These are phyloP conservation scores for Cliona cf. orientalis DNA, from an alignment of 37 sponge, comb jelly and placozoan genomes.

Conservation along the genomic window DNA sequence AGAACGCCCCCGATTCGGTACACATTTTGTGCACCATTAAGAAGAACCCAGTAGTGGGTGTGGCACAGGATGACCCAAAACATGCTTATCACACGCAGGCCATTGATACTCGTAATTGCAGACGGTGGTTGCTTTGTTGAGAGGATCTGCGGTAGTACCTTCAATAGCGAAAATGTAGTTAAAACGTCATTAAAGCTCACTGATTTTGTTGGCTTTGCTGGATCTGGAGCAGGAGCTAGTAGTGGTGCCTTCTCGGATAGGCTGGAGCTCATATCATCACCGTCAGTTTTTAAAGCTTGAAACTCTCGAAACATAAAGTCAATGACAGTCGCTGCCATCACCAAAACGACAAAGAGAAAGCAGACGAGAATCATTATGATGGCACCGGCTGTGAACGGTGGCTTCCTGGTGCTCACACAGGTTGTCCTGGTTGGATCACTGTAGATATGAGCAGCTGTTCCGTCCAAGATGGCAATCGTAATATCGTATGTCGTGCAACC, in stretches of 20 bases:
- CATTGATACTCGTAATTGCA: conserved; percentile 79
- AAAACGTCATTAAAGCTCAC: conserved; percentile 2
- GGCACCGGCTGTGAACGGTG: conserved; percentile 45
- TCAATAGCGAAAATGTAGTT: conserved; percentile 75
- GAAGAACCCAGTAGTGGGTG: conserved; percentile 16
- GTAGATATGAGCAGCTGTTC: neutral
- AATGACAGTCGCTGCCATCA: conserved; percentile 18
- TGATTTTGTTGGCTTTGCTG: neutral
- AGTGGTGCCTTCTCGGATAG: conserved; percentile 14
- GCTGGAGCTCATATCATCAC: no score
- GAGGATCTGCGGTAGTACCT: conserved; percentile 55
- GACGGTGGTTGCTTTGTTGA: conserved; percentile 63
- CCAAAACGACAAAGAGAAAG: conserved; percentile 27
- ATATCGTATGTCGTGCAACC: conserved; percentile 23
- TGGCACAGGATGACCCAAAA: conserved; percentile 89
- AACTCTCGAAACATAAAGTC: no score
- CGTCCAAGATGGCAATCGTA: neutral
- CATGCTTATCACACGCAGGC: conserved; percentile 86
- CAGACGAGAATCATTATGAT: conserved; percentile 64
- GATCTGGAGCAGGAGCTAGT: neutral
- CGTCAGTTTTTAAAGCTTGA: no score
- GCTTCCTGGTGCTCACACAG: neutral
- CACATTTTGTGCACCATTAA: conserved; percentile 12
- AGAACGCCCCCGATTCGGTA: neutral
- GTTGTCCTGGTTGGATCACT: no score